phyloP scores from a whole-genome alignment of 92 coral and sea anemone species.

The Parazoanthus atlanticus region DNA sequence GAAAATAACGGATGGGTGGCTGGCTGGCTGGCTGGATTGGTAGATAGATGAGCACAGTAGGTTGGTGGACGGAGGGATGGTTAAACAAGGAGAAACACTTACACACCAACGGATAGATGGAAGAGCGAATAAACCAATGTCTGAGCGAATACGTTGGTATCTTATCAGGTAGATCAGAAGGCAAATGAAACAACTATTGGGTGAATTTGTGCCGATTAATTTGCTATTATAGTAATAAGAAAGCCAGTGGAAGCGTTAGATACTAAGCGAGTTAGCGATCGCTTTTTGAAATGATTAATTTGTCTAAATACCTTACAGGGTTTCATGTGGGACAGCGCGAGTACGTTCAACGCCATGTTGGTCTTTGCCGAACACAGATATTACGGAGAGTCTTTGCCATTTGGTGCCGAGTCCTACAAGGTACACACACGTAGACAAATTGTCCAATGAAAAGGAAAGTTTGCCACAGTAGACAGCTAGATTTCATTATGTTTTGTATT shows the following conservation, averaged over 20 bases:
- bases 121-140: neutral
- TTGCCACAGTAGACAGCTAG: neutral
- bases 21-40: neutral
- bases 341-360: conserved; percentile 92
- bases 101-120: neutral
- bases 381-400: conserved; percentile 92
- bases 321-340: conserved; percentile 98
- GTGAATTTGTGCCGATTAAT: neutral
- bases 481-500: neutral
- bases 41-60: neutral
- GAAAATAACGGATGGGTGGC: neutral
- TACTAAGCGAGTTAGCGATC: too few relatives aligned
- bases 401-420: conserved; percentile 88
- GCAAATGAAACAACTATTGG: too few relatives aligned
- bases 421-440: conserved; percentile 36
- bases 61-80: neutral
- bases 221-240: too few relatives aligned
- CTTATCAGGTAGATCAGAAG: too few relatives aligned
- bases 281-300: too few relatives aligned
- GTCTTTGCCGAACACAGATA: conserved; percentile 97
- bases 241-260: too few relatives aligned
- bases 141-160: too few relatives aligned
- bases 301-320: conserved; percentile 60
- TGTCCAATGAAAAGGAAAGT: neutral
- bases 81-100: neutral